Base-by-base conservation (phyloP, 2,888 invertebrate genomes). In the Seladonia tumulorum region DNA sequence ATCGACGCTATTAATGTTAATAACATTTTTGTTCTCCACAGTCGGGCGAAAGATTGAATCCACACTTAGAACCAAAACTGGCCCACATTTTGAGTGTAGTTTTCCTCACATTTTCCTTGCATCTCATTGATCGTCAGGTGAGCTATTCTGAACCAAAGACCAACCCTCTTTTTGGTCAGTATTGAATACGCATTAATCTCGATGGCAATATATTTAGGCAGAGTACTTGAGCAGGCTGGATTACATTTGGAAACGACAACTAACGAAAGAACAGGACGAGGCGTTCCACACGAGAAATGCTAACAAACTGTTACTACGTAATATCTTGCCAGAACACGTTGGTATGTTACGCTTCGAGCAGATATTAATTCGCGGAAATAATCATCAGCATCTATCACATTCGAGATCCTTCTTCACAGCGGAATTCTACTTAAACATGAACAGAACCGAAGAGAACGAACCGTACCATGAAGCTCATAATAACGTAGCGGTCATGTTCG, bases 401-500 rank as follows among this genome's bases (percentile, higher is more conserved):
- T 29, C 63, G 63, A 68, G 5, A 12, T 22, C 5, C 10, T 68
- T 39, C 53, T 74, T 16, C 60, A 16, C 94, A 98, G 98, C 98
- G 72, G 97, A 98, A 93, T 96, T 97, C 81, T 98, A 98, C 93
- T 95, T 98, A 88, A 97, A 97, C 90, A 95, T 97, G 85, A 96
- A 96, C 86, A 96, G 97, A 95, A 97, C 96, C 72, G 96, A 96
- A 81, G 97, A 97, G 79, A 95, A 95, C 79, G 98, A 98, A 89
- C 96, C 98, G 5, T 99, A 99, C 94, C 98, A 98, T 91, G 98
- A 99, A 94, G 97, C 97, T 87, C 99, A 99, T 93, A 97, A 97
- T 79, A 97, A 97, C 91, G 98, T 99, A 0, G 98, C 98, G 2
- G 99, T 99, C 0, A 99, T 99, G 98, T 99, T 99, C 95, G 99